Evolutionary conservation across 2,888 invertebrate species (phyloP), one percentile per base, ranked within the genome.

Genomic region (Unio pictorum): DNA sequence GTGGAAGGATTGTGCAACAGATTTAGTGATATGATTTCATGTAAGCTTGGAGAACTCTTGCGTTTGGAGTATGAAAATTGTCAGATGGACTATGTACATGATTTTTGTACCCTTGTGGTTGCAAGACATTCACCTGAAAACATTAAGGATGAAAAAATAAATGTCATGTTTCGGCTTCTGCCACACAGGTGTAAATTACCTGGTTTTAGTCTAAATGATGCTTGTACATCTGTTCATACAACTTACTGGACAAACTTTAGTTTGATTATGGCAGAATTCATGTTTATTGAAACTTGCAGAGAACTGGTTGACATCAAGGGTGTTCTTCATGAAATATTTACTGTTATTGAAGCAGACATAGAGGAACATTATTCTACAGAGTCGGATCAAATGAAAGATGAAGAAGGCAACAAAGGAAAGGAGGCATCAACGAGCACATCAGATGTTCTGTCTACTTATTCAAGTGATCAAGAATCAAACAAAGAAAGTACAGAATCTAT

Each of bases 31-130:
- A 4, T 30, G 0, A 30, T 30, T 4, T 30, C 30, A 0, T 5
- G 0, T 5, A 30, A 30, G 5, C 5, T 30, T 30, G 5, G 30
- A 5, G 30, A 30, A 30, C 4, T 30, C 5, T 5, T 30, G 30
- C 30, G 0, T 30, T 30, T 30, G 3, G 4, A 30, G 23, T 74
- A 73, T 55, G n/a, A 66, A 1, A 57, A 20, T 5, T 34, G 61
- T 23, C n/a, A 17, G 11, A 67, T 61, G 4, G 78, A 78, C 55
- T 78, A 76, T 58, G 45, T 64, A 0, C 57, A 64, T 54, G 78
- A 78, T 61, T 78, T 73, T 59, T 78, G 72, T 58, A 69, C 30
- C 4, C 5, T 30, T 0, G 5, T 4, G 4, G 5, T 30, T 5
- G 30, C 30, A 30, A 30, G 5, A 3, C 5, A 30, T 30, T 30